Evolutionary conservation across 2,888 invertebrate species (phyloP), one percentile per base, ranked within the genome.

Genomic region (Ormyrus pomaceus): DNA sequence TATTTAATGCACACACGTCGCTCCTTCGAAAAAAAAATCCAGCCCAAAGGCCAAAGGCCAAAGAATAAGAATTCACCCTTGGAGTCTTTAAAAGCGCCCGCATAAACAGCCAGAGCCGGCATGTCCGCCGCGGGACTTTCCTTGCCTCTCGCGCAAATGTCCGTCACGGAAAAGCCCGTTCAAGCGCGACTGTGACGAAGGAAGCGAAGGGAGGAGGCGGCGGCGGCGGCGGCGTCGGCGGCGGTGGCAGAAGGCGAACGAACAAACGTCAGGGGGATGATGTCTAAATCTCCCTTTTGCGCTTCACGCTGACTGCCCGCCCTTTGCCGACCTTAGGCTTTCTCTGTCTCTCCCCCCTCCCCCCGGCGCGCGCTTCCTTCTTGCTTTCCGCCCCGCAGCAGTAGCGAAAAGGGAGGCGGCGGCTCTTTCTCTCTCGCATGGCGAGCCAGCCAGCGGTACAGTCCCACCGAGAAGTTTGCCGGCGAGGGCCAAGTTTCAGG

Each of bases 251-350:
- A 86, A 86, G 85, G 84, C 84, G 84, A 83, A 77, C 75, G 65
- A 64, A 77, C 56, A 75, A 70, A 83, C 86, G 87, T 88, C 88
- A 87, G 70, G 87, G 87, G 89, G 88, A 89, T 90, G 90, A 91
- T 86, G 87, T 90, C 89, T 90, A 89, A 89, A 91, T 90, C 87
- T 87, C 87, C 86, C 87, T 86, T 83, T 79, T 83, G 81, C 87
- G 86, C 87, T 88, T 87, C 87, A 86, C 84, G 85, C 87, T 86
- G 84, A 86, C 86, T 88, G 87, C 87, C 90, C 90, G 89, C 90
- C 89, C 89, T 88, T 87, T 84, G 85, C 86, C 84, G 83, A 85
- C 34, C 34, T 34, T 34, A 34, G 34, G 34, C 34, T 34, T 34
- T 34, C 34, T 34, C 34, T 34, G 34, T 34, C 34, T 34, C 34